A percentile compares a stretch with the other conserved stretches of the same genome.
These are phyloP conservation scores for Pteromalus puparum DNA, from an alignment of 1,140 invertebrate species.

Conservation along the genomic window DNA sequence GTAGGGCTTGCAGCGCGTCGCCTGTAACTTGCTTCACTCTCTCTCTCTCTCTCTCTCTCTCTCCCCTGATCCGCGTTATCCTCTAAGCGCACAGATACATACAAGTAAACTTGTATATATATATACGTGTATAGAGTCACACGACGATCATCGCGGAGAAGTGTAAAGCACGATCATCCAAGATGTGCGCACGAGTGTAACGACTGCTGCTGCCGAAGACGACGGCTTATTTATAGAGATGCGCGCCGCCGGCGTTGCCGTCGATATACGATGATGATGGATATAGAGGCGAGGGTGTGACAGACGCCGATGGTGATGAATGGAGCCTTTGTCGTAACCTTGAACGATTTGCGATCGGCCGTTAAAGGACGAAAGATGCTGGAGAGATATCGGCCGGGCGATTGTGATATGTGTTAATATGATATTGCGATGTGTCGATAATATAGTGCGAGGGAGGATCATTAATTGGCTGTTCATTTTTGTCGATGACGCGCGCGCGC, in stretches of 20 bases:
- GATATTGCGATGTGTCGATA: too few relatives aligned
- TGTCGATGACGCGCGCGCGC: too few relatives aligned
- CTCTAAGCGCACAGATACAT: not conserved
- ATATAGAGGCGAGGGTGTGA: not conserved
- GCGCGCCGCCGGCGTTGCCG: not conserved
- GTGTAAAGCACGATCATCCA: not conserved
- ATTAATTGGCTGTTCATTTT: too few relatives aligned
- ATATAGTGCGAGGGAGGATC: too few relatives aligned
- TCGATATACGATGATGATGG: not conserved
- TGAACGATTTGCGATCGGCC: slow-evolving; percentile 12
- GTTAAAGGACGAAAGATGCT: not conserved
- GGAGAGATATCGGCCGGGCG: too few relatives aligned
- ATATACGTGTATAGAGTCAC: not conserved
- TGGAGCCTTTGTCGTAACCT: slow-evolving; percentile 53
- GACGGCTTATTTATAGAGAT: slow-evolving; percentile 4
- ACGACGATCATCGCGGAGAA: not conserved
- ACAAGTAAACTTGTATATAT: too few relatives aligned
- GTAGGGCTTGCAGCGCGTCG: not conserved
- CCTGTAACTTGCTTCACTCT: not conserved
- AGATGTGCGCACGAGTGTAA: not conserved
- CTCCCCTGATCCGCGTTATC: not conserved
- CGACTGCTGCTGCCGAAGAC: not conserved
- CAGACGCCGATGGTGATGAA: not conserved
- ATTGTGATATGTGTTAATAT: too few relatives aligned
- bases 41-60: not conserved